These are phyloP conservation scores for Stegostoma tigrinum DNA, from an alignment of 2,113 vertebrate genomes.

Conservation along the genomic window DNA sequence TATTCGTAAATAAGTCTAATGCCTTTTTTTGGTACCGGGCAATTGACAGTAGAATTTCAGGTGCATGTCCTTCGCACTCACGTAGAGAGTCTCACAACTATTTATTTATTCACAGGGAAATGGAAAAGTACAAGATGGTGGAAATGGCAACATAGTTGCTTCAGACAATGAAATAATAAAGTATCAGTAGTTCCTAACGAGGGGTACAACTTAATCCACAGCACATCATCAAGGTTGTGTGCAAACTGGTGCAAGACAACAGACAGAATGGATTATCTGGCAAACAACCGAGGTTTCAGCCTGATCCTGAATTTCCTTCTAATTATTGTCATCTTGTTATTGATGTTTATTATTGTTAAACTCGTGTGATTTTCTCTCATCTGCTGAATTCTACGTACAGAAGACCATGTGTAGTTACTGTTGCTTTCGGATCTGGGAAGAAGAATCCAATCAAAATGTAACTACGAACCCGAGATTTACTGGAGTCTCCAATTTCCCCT, in stretches of 20 bases:
- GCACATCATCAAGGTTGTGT: background rate
- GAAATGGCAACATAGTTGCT: background rate
- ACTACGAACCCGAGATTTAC: background rate
- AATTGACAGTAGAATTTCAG: background rate
- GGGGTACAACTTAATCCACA: background rate
- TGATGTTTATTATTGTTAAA: slow-evolving; percentile 65
- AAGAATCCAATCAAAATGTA: background rate
- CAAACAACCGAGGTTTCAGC: slow-evolving; percentile 60
- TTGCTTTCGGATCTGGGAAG: background rate
- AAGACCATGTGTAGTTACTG: background rate
- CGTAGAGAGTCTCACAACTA: background rate
- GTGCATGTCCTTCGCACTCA: background rate
- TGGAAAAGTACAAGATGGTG: background rate
- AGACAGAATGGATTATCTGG: slow-evolving; percentile 55
- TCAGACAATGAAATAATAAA: background rate
- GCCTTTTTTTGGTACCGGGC: background rate
- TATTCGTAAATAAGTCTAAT: background rate
- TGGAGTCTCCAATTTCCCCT: background rate
- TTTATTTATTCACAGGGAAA: background rate
- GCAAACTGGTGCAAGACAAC: slow-evolving; percentile 14
- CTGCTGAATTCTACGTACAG: background rate
- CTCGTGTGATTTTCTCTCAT: slow-evolving; percentile 51
- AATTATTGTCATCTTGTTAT: slow-evolving; percentile 62
- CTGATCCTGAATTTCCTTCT: slow-evolving; percentile 67
- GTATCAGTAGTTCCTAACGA: background rate